Evolutionary conservation across 2,888 invertebrate genomes (phyloP).

Genomic region (Eustalomyia histrio): DNA sequence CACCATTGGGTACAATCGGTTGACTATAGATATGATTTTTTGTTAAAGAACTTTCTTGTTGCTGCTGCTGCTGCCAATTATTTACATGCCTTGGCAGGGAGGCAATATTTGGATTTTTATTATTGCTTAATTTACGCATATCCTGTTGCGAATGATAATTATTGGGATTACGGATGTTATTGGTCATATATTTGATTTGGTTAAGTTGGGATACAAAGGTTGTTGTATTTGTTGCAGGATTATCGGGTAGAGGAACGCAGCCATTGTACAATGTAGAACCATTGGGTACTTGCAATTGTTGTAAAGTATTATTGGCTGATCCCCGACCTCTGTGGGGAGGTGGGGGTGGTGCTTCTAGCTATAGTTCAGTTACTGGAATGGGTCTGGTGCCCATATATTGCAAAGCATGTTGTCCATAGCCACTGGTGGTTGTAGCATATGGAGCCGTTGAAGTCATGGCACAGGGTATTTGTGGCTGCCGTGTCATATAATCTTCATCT

Average conservation of each 20-base stretch:
- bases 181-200: slow-evolving; percentile 79
- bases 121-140: slow-evolving; percentile 73
- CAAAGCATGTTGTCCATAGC: slow-evolving; percentile 79
- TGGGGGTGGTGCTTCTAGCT: slow-evolving; percentile 94
- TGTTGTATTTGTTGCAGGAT: slow-evolving; percentile 73
- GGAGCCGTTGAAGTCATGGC: slow-evolving; percentile 70
- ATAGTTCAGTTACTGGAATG: slow-evolving; percentile 95
- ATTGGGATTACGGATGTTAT: slow-evolving; percentile 67
- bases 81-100: slow-evolving; percentile 71
- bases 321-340: slow-evolving; percentile 84
- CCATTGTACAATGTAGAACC: slow-evolving; percentile 69
- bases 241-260: slow-evolving; percentile 68
- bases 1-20: slow-evolving; percentile 73
- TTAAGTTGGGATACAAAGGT: slow-evolving; percentile 77
- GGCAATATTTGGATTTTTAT: slow-evolving; percentile 68
- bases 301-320: slow-evolving; percentile 70
- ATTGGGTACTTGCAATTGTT: slow-evolving; percentile 77
- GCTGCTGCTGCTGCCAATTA: slow-evolving; percentile 61
- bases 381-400: slow-evolving; percentile 82
- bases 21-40: slow-evolving; percentile 76
- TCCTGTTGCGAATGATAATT: slow-evolving; percentile 74
- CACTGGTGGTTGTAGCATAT: slow-evolving; percentile 71
- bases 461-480: slow-evolving; percentile 77
- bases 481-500: slow-evolving; percentile 87
- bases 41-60: slow-evolving; percentile 72